phyloP scores from a whole-genome alignment of 1,140 invertebrate species.

The Hestina assimilis region DNA sequence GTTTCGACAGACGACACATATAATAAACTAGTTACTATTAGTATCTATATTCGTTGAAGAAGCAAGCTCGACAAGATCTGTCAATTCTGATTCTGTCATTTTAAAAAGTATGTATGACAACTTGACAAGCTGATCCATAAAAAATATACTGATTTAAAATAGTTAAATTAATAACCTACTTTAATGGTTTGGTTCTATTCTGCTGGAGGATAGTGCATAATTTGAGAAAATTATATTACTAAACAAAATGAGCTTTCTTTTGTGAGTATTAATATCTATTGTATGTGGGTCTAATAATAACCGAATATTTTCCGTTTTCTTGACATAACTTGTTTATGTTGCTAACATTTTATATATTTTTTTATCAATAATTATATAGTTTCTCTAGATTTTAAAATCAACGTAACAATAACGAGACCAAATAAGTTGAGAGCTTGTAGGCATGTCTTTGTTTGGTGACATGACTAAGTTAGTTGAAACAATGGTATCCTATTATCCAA shows the following conservation, averaged over 20 bases:
- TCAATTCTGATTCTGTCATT: no score
- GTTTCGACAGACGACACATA: no score
- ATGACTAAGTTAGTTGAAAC: neutral
- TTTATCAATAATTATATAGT: neutral
- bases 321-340: constrained; percentile 59
- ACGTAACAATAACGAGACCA: no score
- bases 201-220: constrained; percentile 31
- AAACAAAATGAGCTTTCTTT: constrained; percentile 70
- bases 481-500: neutral
- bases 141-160: no score
- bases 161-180: constrained; percentile 27
- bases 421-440: neutral
- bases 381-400: no score
- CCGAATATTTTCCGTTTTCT: constrained; percentile 4
- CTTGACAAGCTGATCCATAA: constrained; percentile 15
- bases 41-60: no score
- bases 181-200: constrained; percentile 61
- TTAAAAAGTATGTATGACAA: constrained; percentile 18
- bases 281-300: constrained; percentile 30
- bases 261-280: constrained; percentile 51
- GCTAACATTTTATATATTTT: neutral
- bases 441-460: neutral
- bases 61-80: no score
- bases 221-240: constrained; percentile 27
- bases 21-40: no score